These are phyloP conservation scores for Eilema sororculum DNA, from an alignment of 2,888 invertebrate genomes.

Conservation along the genomic window DNA sequence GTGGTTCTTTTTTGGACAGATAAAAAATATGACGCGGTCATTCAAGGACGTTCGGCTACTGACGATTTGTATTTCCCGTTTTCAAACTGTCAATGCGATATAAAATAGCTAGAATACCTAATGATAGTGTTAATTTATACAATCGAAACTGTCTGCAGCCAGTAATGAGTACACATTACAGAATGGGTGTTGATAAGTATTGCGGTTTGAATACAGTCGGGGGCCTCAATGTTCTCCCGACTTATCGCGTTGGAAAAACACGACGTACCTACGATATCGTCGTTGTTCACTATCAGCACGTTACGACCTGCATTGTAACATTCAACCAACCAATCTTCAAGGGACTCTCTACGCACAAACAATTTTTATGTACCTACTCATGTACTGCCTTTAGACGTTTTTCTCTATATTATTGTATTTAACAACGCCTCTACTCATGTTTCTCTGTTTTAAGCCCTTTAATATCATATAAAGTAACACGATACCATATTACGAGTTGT, in stretches of 20 bases:
- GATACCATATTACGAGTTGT: slow-evolving; percentile 8
- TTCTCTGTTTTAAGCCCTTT: background rate
- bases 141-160: slow-evolving; percentile 34
- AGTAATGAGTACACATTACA: slow-evolving; percentile 17
- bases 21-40: slow-evolving; percentile 84
- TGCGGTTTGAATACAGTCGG: slow-evolving; percentile 34
- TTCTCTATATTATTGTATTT: background rate
- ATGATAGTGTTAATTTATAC: slow-evolving; percentile 47
- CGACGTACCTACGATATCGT: slow-evolving; percentile 78
- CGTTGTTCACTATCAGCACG: slow-evolving; percentile 77
- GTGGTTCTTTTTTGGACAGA: slow-evolving; percentile 79
- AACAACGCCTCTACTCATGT: background rate
- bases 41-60: slow-evolving; percentile 80
- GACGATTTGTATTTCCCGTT: slow-evolving; percentile 81
- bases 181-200: slow-evolving; percentile 39
- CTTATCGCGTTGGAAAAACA: slow-evolving; percentile 82
- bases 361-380: slow-evolving; percentile 12
- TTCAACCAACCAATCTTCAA: slow-evolving; percentile 35
- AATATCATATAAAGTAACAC: background rate
- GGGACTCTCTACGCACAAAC: slow-evolving; percentile 33
- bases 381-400: slow-evolving; percentile 6
- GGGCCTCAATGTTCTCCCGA: slow-evolving; percentile 69
- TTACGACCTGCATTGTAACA: slow-evolving; percentile 58
- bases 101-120: slow-evolving; percentile 50
- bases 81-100: slow-evolving; percentile 66